Evolutionary conservation across 2,113 vertebrate genomes (phyloP).

Genomic region (Crotalus viridis): DNA sequence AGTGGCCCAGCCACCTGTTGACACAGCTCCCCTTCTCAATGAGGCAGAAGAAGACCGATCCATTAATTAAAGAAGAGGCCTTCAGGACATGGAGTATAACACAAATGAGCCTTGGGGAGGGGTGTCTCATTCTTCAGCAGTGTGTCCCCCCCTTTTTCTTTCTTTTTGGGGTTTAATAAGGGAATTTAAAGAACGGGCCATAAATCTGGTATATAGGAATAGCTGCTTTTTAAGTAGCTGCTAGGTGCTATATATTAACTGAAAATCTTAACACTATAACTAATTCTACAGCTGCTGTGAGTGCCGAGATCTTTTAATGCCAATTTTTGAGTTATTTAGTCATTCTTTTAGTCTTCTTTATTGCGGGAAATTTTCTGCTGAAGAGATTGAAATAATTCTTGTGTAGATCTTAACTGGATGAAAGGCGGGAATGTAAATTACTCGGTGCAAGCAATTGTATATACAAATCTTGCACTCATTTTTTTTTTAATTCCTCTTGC

Average conservation of each 20-base stretch:
- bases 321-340: background rate
- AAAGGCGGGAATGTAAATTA: background rate
- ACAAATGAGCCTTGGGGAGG: background rate
- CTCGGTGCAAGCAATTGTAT: background rate
- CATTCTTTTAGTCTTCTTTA: background rate
- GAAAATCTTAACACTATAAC: background rate
- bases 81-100: background rate
- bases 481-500: background rate
- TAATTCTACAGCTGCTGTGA: background rate
- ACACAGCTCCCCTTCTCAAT: slow-evolving; percentile 62
- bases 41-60: slow-evolving; percentile 17
- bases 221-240: background rate
- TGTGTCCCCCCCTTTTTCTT: too few species aligned
- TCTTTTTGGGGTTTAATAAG: background rate
- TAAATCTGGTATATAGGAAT: background rate
- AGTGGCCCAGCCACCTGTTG: slow-evolving; percentile 36
- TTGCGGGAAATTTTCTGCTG: background rate
- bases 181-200: background rate
- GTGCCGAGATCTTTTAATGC: background rate
- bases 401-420: background rate
- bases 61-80: slow-evolving; percentile 30
- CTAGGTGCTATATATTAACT: background rate
- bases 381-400: background rate
- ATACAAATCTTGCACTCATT: background rate
- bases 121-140: background rate